Base-by-base conservation (phyloP, 2,888 invertebrate genomes). In the Drosophila pullipes region DNA sequence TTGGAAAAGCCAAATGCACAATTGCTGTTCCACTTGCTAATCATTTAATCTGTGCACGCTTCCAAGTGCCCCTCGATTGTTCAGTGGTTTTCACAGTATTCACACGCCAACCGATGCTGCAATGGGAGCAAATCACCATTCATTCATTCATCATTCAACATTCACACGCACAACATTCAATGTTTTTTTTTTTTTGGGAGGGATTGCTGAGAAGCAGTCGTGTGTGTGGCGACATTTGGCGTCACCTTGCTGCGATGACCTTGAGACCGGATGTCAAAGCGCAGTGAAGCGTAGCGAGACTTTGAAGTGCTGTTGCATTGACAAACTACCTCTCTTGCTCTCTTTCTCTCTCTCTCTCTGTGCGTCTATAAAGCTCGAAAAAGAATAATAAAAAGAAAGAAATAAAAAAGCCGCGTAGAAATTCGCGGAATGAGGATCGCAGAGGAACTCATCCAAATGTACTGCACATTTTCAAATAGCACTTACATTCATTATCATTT, bases 181-280 rank as follows among this genome's bases (percentile, higher is more conserved):
- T 4, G 25, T 25, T 4, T 35, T 35, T 35, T 35, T 13, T 13
- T 35, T 13, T 13, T 13, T 71, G 62, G 11, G 11, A 4, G 11
- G 33, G 11, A 4, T 35, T 35, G 33, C 52, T 52, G 37, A 47
- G 64, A 28, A 30, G 53, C 49, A n/a, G 11, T 28, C 28, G 50
- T 10, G 28, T 30, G 30, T 50, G 71, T 77, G 74, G 77, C 78
- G 77, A 74, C 77, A 78, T 74, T 78, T 77, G 53, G 55, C 74
- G 77, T 57, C 72, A 37, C 25, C 33, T 28, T 62, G 37, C 16
- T 67, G 54, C 31, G 44, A 31, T 57, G 78, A 78, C 79, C 78
- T 78, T 78, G 78, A 71, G 52, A 63, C 39, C 59, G 75, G 54
- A 66, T 68, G 79, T 71, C 68, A 71, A 75, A 75, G 49, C 54